Base-by-base conservation (phyloP, 2,888 invertebrate genomes). In the Noctuana brunneofusca region DNA sequence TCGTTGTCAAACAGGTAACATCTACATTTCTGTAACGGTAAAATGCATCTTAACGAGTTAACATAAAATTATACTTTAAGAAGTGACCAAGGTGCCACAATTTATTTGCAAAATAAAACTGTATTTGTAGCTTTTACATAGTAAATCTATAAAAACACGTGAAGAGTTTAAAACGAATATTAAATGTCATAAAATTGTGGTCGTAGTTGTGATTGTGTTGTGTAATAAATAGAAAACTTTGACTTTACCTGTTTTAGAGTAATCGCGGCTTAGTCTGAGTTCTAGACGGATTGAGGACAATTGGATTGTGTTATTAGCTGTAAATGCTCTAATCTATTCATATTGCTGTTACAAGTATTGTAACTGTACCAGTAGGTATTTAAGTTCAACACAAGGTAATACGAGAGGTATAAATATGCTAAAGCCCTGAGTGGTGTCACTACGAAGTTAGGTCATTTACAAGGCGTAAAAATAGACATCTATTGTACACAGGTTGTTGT, bases 381-480 rank as follows among this genome's bases (percentile, higher is more conserved):
- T n/a, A 49, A 54, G 48, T 48, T 46, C 35, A 16, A 24, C 48
- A 30, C 60, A 48, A 54, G 60, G 60, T 60, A 54, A 60, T 54
- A 52, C 53, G 14, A 60, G 43, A 48, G 35, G 46, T 20, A 16
- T 27, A 12, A 30, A 48, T 46, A 56, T 30, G n/a, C 20, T 32
- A 30, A 52, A 30, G 3, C 18, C 43, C n/a, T 9, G 9, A 46
- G 56, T 20, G 3, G 56, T 20, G 3, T 35, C 22, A 35, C 11
- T n/a, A 11, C 18, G 6, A n/a, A 32, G 6, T 8, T 30, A 38
- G 27, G 27, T 55, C 24, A 55, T 55, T 43, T 55, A 55, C 41
- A 22, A 54, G 22, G 16, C 20, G 11, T 48, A 20, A 24, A 48
- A 24, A 22, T n/a, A 8, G n/a, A 48, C n/a, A 12, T 24, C n/a